Base-by-base conservation (phyloP, 2,888 invertebrate species). In the Chloromyia formosa region DNA sequence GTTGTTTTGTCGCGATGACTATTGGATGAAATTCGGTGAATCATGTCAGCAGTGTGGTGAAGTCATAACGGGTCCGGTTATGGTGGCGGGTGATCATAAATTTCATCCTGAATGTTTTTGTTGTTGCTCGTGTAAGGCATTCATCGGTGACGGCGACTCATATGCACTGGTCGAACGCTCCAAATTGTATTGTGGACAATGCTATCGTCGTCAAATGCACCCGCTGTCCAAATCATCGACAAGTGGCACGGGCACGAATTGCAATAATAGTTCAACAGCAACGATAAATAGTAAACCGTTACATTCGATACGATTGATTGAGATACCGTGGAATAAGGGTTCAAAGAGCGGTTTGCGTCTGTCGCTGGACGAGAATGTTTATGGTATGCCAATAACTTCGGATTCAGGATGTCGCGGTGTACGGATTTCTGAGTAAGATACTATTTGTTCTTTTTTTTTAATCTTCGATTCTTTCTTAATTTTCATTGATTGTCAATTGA, bases 91-190 rank as follows among this genome's bases (percentile, higher is more conserved):
- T 40, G 94, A 94, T 82, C 96, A 96, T 86, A 94, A 95, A 84
- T 97, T 96, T 87, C 97, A 97, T 87, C 96, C 96, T 60, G 97
- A 97, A 88, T 97, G 97, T 87, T 97, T 97, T 86, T 91, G 93
- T 81, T 97, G 97, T 84, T 88, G 88, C 64, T 90, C 90, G 40
- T 97, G 97, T 85, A 88, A 90, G 42, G 88, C 91, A 2, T 95
- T 93, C 83, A 94, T 97, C 80, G 97, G 96, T 77, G 96, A 96
- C 86, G 95, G 95, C 5, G 95, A 97, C 83, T 92, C 95, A 9
- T 97, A 96, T 84, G 95, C 96, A 1, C 87, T 97, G 69, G 91
- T 96, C n/a, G 96, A 96, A 82, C 87, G 96, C 75, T 94, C 95
- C 1, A 93, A 93, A 80, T 87, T 97, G 0, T 97, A 94, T 84